Conservation (phyloP, 2,113 vertebrate genomes). For the Siniperca knerii region DNA sequence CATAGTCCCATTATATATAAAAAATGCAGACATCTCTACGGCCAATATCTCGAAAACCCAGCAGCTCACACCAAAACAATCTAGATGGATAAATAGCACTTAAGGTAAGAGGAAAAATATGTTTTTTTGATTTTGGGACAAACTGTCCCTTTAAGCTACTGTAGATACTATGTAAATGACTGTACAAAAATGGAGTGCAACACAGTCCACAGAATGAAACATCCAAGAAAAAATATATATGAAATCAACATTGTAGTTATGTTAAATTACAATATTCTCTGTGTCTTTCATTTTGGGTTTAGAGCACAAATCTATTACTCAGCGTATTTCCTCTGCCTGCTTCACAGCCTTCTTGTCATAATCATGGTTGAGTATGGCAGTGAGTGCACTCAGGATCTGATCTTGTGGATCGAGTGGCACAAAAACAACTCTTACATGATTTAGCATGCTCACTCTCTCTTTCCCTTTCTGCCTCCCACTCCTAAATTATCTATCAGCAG, state of each 20-base stretch:
- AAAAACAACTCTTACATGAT: slow-evolving; percentile 44
- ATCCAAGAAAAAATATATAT: neutral
- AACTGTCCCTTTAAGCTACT: too few relatives aligned
- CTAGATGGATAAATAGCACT: too few relatives aligned
- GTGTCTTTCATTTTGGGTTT: slow-evolving; percentile 4
- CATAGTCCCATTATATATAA: too few relatives aligned
- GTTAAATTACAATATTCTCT: neutral
- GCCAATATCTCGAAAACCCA: too few relatives aligned
- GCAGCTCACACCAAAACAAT: too few relatives aligned
- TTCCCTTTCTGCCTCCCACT: slow-evolving; percentile 18
- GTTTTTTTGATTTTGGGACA: too few relatives aligned
- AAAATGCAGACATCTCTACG: too few relatives aligned
- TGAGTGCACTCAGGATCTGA: slow-evolving; percentile 51
- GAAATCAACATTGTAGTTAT: neutral
- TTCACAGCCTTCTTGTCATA: slow-evolving; percentile 25
- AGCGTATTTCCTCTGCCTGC: slow-evolving; percentile 25
- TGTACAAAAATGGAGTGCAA: neutral
- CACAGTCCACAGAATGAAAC: too few relatives aligned
- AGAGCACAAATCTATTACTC: slow-evolving; percentile 11
- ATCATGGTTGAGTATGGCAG: slow-evolving; percentile 28
- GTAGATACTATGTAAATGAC: neutral
- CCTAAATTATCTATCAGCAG: slow-evolving; percentile 55
- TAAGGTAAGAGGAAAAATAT: too few relatives aligned
- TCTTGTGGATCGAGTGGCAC: slow-evolving; percentile 43
- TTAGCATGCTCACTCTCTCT: slow-evolving; percentile 28